Base-by-base conservation (phyloP, 2,797 vertebrate species). In the Spinus pinus region DNA sequence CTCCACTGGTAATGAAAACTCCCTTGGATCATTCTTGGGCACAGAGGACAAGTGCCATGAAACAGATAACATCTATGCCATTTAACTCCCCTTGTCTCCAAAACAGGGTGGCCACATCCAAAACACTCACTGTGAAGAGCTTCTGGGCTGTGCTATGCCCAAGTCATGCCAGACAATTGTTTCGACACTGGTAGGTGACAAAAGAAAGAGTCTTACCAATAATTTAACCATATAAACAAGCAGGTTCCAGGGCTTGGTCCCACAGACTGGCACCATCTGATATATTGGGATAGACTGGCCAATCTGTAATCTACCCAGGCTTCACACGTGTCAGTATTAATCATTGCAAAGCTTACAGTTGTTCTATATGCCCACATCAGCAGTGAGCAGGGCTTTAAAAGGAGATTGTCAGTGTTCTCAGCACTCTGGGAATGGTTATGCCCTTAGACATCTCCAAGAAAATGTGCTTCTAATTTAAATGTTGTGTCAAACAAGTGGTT, bases 391-490 rank as follows among this genome's bases (percentile, higher is more conserved):
- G 42, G 57, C 91, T 96, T 96, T 96, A 96, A 95, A 96, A 96
- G 90, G 96, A 94, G 67, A 90, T 86, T 69, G 65, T 81, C 46
- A 88, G 47, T 41, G 28, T 57, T 94, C 65, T 81, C 77, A 86
- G 85, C 67, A 33, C 10, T 3, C 88, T 89, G 75, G 58, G 37
- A 47, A 41, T 81, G 21, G 42, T 74, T 88, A 81, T 80, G n/a
- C 65, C 64, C 39, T n/a, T 15, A 89, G 72, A 88, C 12, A 3
- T 79, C 89, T 95, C 75, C 17, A 74, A 91, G 51, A 89, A 94
- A 95, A 96, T 78, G 51, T 96, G 94, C 33, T 96, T 92, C 80
- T 90, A 93, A 94, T 96, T 94, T 81, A 70, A 91, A 88, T 81
- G 41, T 60, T 86, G 41, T 77, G 41, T 94, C 87, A 94, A 91